Evolutionary conservation across 2,888 invertebrate species (phyloP).

Genomic region (Metalampra italica): DNA sequence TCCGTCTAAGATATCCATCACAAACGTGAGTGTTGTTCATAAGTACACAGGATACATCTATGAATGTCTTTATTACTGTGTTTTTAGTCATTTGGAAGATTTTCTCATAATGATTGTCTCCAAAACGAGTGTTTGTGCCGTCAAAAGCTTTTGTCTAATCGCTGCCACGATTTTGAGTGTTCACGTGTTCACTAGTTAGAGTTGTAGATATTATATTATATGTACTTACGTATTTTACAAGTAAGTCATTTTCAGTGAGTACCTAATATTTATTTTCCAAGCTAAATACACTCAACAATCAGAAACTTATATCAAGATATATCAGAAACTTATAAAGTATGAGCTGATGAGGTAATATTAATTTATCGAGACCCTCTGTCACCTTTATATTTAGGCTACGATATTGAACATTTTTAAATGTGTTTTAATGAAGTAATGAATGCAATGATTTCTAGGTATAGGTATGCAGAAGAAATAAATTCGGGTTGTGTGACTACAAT

Average conservation of each 20-base stretch:
- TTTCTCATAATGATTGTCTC: slow-evolving; percentile 78
- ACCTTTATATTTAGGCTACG: too few relatives aligned
- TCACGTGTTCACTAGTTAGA: slow-evolving; percentile 40
- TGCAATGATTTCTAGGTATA: not conserved
- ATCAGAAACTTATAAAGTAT: too few relatives aligned
- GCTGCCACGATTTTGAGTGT: slow-evolving; percentile 49
- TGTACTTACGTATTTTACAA: too few relatives aligned
- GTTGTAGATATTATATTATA: not conserved
- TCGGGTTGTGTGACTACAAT: not conserved
- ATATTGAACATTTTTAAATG: too few relatives aligned
- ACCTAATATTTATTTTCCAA: too few relatives aligned
- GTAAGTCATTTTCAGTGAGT: too few relatives aligned
- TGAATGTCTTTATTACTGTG: slow-evolving; percentile 77
- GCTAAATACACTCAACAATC: too few relatives aligned
- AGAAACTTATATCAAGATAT: too few relatives aligned
- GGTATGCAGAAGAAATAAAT: not conserved
- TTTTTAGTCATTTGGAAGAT: slow-evolving; percentile 76
- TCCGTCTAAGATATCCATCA: slow-evolving; percentile 71
- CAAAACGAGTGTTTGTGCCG: slow-evolving; percentile 73
- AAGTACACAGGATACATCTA: slow-evolving; percentile 74
- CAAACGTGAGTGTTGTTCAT: slow-evolving; percentile 74
- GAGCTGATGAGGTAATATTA: too few relatives aligned
- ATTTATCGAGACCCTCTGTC: too few relatives aligned
- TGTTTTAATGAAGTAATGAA: too few relatives aligned
- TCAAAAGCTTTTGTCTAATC: slow-evolving; percentile 76